Percentiles rank a stretch among this genome's conserved stretches.
Conservation (phyloP, 1,140 invertebrate genomes). For the Drosophila triauraria region DNA sequence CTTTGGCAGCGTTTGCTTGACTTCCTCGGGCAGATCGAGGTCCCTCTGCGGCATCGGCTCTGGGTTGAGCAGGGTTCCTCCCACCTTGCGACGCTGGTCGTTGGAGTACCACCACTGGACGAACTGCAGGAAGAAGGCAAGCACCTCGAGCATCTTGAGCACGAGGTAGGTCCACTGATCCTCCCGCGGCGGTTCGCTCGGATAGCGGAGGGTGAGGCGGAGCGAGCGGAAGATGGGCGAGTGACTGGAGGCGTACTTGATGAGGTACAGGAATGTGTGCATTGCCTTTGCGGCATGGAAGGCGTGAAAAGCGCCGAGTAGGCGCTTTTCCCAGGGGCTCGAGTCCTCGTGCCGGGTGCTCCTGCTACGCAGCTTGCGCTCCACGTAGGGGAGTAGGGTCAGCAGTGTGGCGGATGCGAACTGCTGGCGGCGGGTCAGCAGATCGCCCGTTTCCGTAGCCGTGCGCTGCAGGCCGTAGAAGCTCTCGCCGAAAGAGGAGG, state of each 20-base stretch:
- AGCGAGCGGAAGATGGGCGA: slow-evolving; percentile 68
- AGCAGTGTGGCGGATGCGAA: slow-evolving; percentile 66
- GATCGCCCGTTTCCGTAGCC: slow-evolving; percentile 52
- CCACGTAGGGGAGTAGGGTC: slow-evolving; percentile 69
- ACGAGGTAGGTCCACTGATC: slow-evolving; percentile 76
- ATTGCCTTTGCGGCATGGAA: slow-evolving; percentile 74
- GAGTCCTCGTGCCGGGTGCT: slow-evolving; percentile 61
- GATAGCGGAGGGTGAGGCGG: slow-evolving; percentile 68
- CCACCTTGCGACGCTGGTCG: slow-evolving; percentile 73
- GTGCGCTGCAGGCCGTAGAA: slow-evolving; percentile 80
- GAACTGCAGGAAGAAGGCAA: slow-evolving; percentile 83
- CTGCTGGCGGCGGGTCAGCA: slow-evolving; percentile 60
- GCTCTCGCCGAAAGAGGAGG: slow-evolving; percentile 79
- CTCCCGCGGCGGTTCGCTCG: slow-evolving; percentile 64
- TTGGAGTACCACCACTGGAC: slow-evolving; percentile 84
- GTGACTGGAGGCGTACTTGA: slow-evolving; percentile 70
- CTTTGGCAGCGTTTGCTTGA: slow-evolving; percentile 30
- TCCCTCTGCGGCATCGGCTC: slow-evolving; percentile 34
- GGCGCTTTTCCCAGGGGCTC: slow-evolving; percentile 57
- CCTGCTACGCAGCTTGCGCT: slow-evolving; percentile 62
- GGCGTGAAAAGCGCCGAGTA: slow-evolving; percentile 64
- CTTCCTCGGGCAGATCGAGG: slow-evolving; percentile 21
- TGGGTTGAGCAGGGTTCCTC: slow-evolving; percentile 68
- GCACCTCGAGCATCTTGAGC: slow-evolving; percentile 74
- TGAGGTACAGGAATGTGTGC: slow-evolving; percentile 76